Base-by-base conservation (phyloP, 1,140 invertebrate species). In the Trichonephila clavipes region DNA sequence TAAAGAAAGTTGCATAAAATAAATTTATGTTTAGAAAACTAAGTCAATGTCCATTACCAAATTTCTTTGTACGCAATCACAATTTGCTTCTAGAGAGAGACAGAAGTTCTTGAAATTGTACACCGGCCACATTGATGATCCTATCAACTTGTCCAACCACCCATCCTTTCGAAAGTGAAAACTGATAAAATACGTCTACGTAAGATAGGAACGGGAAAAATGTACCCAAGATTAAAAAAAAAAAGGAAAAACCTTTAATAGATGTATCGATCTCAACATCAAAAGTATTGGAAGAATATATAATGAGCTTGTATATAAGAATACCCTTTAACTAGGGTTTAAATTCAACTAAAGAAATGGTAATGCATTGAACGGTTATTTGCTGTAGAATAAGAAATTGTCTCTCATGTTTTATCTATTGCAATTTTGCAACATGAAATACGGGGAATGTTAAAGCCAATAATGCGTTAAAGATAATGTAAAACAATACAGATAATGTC, bases 241-340 rank as follows among this genome's bases (percentile, higher is more conserved):
- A 82, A 21, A 6, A 72, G 19, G 81, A 83, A 83, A 83, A 83
- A 83, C 82, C 82, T 83, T 83, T 83, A 83, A 83, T 83, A 83
- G 82, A 83, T 83, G n/a, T 83, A 83, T 83, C 19, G 82, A 83
- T 83, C 82, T 58, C 19, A 83, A 83, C 82, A 83, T 83, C 82
- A n/a, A 12, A 83, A 83, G 82, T 83, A 83, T 83, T 58, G 82
- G 82, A 83, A 83, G 82, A 83, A 83, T 83, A 83, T 59, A 83
- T 83, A 83, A 83, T 83, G 82, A 83, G 82, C 82, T 58, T 83
- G 82, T 24, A 83, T 59, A 77, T 77, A 59, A 83, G 51, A 59
- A 83, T 83, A 59, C 51, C n/a, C 24, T 59, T 83, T 83, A 83
- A 83, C 82, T 83, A 83, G 19, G 82, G 40, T 83, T 83, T 83